Conservation (phyloP, 2,113 vertebrate species). For the Desmodus rotundus region DNA sequence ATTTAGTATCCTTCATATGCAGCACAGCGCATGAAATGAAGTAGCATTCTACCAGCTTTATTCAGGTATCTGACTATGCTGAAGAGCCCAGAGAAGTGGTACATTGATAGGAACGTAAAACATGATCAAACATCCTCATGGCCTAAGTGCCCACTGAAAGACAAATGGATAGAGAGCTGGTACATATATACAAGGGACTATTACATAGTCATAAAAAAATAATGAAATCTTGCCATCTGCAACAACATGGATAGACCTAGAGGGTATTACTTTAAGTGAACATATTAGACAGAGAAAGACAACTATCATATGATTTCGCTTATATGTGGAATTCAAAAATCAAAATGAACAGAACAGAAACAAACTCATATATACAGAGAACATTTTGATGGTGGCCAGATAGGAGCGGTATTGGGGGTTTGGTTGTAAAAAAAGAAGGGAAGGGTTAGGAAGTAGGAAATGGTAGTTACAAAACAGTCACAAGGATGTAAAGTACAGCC, state of each 20-base stretch:
- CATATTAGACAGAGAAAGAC: neutral
- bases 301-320: neutral
- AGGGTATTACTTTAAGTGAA: neutral
- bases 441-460: neutral
- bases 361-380: neutral
- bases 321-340: neutral
- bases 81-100: neutral
- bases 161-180: neutral
- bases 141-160: neutral
- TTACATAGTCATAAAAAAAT: neutral
- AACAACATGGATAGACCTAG: neutral
- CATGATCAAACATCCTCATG: neutral
- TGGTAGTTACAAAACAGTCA: neutral
- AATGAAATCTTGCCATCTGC: neutral
- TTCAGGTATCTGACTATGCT: neutral
- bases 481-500: neutral
- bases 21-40: neutral
- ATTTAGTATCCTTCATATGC: neutral
- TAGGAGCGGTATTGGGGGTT: no score
- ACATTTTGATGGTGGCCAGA: no score
- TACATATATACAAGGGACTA: neutral
- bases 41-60: accelerated
- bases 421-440: neutral
- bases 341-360: neutral
- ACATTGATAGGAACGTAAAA: neutral